phyloP scores from a whole-genome alignment of 2,888 invertebrate genomes.

The Galerucella nymphaeae region DNA sequence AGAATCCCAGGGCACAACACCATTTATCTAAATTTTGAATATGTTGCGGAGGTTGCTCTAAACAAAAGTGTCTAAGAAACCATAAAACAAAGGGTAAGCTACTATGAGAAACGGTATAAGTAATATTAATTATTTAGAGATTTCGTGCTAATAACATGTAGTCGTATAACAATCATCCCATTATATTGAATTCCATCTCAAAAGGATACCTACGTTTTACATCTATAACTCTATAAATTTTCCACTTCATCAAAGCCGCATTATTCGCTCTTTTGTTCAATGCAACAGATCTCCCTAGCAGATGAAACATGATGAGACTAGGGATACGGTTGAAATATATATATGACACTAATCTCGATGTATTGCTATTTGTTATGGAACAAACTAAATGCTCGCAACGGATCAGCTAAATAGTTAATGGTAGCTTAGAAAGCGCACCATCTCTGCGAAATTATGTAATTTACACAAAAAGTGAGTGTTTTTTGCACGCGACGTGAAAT shows the following conservation, averaged over 20 bases:
- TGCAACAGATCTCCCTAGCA: conserved; percentile 29
- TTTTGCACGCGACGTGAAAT: no score
- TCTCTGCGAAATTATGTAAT: conserved; percentile 16
- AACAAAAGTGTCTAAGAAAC: neutral
- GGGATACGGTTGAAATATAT: conserved; percentile 29
- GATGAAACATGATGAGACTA: conserved; percentile 29
- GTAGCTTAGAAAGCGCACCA: conserved; percentile 27
- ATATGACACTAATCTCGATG: conserved; percentile 33
- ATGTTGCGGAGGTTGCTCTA: no score
- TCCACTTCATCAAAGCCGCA: conserved; percentile 21
- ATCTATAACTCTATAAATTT: conserved; percentile 15
- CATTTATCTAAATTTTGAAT: no score
- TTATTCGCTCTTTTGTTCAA: conserved; percentile 24
- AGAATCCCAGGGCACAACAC: no score
- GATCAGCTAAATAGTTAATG: conserved; percentile 33
- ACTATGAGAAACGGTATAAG: neutral
- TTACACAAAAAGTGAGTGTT: no score
- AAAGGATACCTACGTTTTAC: conserved; percentile 22
- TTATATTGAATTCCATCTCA: conserved; percentile 18
- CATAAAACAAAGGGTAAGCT: neutral
- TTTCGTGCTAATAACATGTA: conserved; percentile 15
- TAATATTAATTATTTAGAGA: conserved; percentile 18
- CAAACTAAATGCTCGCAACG: conserved; percentile 25
- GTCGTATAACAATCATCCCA: conserved; percentile 17
- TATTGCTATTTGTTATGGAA: conserved; percentile 32